Evolutionary conservation across 2,888 invertebrate genomes (phyloP), one percentile per base, ranked within the genome.

Genomic region (Hedya salicella): DNA sequence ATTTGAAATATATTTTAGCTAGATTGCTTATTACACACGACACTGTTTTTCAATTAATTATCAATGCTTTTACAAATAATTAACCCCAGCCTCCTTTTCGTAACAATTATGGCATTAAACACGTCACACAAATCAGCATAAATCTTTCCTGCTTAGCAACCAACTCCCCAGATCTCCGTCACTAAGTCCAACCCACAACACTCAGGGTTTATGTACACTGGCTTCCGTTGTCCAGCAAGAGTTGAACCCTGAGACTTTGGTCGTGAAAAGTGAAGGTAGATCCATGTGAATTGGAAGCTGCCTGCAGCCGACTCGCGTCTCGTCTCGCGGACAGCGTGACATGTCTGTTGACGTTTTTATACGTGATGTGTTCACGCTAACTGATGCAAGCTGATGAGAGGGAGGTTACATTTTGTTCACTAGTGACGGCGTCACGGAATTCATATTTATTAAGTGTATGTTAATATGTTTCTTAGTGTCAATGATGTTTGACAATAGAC

Each of bases 331-430:
- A 32, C 30, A 30, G 13, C 14, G 13, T 50, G 50, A 50, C 17
- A 25, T 16, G 3, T 50, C 14, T 16, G 50, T 50, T 50, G 50
- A 50, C 50, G 32, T 50, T 50, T 50, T 50, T 32, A 32, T 50
- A 5, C 13, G 16, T 11, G 4, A 11, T 11, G 14, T 16, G 14
- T 11, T 32, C 30, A 9, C 14, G 49, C 14, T 16, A 32, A 50
- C 50, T 50, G 50, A 50, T 16, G 50, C 13, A 16, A 32, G 50
- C 17, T 50, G 32, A 17, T 17, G 50, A 30, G 3, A 50, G 25
- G 30, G 8, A 25, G 14, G 13, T 16, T 32, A 14, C 9, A 19
- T 17, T 44, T 32, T 17, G 16, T 50, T 50, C 11, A 11, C 16
- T 16, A 30, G 17, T 50, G 32, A 50, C 16, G 16, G 16, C 9